A percentile compares a stretch with the other conserved stretches of the same genome.
These are phyloP conservation scores for Planococcus citri DNA, from an alignment of 1,140 invertebrate species.

Conservation along the genomic window DNA sequence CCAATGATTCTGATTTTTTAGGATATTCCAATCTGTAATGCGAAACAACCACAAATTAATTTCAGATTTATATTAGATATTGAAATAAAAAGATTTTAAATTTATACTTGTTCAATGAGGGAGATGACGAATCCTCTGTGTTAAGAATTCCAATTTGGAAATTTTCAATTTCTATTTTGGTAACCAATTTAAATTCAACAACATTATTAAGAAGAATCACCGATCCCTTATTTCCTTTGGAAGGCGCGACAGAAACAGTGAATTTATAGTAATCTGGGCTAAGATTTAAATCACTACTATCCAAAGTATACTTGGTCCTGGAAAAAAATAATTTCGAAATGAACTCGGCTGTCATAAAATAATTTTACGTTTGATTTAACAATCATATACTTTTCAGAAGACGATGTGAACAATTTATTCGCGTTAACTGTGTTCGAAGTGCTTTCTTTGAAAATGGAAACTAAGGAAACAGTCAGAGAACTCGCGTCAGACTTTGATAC, in stretches of 20 bases:
- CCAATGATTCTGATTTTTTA: constrained; percentile 49
- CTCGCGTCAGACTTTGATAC: neutral
- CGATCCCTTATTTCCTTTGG: constrained; percentile 39
- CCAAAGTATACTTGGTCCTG: constrained; percentile 59
- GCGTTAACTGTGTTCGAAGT: neutral
- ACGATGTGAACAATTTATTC: neutral
- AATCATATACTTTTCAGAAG: neutral
- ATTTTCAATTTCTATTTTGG: constrained; percentile 51
- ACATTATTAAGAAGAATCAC: constrained; percentile 43
- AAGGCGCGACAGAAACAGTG: constrained; percentile 50
- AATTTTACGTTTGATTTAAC: neutral
- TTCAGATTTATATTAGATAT: neutral
- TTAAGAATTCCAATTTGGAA: constrained; percentile 82
- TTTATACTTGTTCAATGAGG: constrained; percentile 60
- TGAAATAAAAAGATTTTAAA: too few species aligned
- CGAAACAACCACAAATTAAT: neutral
- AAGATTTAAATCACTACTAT: constrained; percentile 65
- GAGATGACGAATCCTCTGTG: constrained; percentile 69
- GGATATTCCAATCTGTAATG: constrained; percentile 50
- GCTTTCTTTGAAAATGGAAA: neutral
- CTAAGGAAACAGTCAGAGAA: neutral
- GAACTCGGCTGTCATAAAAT: neutral
- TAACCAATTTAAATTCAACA: constrained; percentile 43
- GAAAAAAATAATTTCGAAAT: constrained; percentile 23
- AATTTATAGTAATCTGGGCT: constrained; percentile 73